Conservation (phyloP, 2,113 vertebrate species). For the Platysternon megacephalum region DNA sequence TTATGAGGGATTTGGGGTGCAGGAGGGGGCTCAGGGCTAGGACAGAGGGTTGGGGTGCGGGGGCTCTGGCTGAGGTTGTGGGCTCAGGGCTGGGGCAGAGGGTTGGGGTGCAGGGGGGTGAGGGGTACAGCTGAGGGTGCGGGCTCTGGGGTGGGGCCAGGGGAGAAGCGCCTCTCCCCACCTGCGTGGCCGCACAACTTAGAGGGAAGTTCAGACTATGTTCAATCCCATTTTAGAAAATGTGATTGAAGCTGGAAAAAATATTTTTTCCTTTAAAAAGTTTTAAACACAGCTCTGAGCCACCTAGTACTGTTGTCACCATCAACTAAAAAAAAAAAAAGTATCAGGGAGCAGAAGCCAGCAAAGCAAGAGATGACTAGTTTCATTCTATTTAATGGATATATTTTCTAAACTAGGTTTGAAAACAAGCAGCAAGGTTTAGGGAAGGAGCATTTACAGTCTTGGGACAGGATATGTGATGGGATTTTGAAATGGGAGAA, state of each 20-base stretch:
- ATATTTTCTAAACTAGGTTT: not conserved
- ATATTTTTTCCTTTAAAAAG: not conserved
- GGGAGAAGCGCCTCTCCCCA: too few species aligned
- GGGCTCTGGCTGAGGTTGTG: too few species aligned
- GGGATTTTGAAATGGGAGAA: not conserved
- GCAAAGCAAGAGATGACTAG: not conserved
- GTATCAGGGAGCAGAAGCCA: not conserved
- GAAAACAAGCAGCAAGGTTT: not conserved
- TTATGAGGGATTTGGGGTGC: too few species aligned
- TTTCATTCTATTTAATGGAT: not conserved
- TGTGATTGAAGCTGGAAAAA: not conserved
- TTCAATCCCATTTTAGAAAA: not conserved
- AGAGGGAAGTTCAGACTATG: not conserved
- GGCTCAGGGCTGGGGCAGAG: too few species aligned
- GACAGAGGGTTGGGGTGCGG: too few species aligned
- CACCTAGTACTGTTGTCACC: not conserved
- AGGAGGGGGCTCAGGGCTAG: too few species aligned
- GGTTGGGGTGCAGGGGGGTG: too few species aligned
- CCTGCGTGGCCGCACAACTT: too few species aligned
- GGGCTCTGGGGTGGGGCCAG: too few species aligned
- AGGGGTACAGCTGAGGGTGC: too few species aligned
- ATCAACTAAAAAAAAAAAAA: not conserved
- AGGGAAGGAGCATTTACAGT: not conserved
- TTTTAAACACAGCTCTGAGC: not conserved
- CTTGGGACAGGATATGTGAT: not conserved